These are phyloP conservation scores for Digitonthophagus gazella DNA, from an alignment of 2,888 invertebrate genomes.

Conservation along the genomic window DNA sequence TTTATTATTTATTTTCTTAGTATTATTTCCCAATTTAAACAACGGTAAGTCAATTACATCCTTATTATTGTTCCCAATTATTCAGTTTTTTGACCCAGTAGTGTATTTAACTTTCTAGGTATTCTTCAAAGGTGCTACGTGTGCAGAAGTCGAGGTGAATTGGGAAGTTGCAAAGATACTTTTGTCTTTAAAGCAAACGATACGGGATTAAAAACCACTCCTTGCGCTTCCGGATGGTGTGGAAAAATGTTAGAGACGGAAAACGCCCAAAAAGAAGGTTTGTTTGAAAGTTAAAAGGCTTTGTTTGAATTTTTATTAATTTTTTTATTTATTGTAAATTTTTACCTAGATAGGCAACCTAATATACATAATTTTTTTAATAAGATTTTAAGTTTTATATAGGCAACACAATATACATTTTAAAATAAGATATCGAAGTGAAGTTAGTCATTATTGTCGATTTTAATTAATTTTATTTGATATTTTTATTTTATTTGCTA, in stretches of 20 bases:
- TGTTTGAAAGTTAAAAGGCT: slow-evolving; percentile 30
- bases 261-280: slow-evolving; percentile 74
- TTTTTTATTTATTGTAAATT: not conserved
- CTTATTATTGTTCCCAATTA: no score
- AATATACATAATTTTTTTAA: no score
- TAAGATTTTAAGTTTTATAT: not conserved
- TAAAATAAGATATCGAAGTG: slow-evolving; percentile 1
- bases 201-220: slow-evolving; percentile 71
- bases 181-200: slow-evolving; percentile 76
- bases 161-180: slow-evolving; percentile 86
- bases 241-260: slow-evolving; percentile 84
- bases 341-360: no score
- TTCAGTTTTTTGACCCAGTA: not conserved
- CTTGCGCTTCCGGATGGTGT: slow-evolving; percentile 91
- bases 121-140: slow-evolving; percentile 73
- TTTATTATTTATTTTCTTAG: not conserved
- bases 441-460: slow-evolving; percentile 1
- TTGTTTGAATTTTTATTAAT: not conserved
- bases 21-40: not conserved
- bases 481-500: slow-evolving; percentile 11
- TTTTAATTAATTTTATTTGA: not conserved
- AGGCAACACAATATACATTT: slow-evolving; percentile 7
- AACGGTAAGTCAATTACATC: not conserved
- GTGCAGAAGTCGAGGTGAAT: slow-evolving; percentile 83
- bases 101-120: slow-evolving; percentile 52